Percentiles rank a stretch among this genome's conserved stretches.
phyloP scores from a whole-genome alignment of 1,140 invertebrate genomes.

The Meloidogyne chitwoodi region DNA sequence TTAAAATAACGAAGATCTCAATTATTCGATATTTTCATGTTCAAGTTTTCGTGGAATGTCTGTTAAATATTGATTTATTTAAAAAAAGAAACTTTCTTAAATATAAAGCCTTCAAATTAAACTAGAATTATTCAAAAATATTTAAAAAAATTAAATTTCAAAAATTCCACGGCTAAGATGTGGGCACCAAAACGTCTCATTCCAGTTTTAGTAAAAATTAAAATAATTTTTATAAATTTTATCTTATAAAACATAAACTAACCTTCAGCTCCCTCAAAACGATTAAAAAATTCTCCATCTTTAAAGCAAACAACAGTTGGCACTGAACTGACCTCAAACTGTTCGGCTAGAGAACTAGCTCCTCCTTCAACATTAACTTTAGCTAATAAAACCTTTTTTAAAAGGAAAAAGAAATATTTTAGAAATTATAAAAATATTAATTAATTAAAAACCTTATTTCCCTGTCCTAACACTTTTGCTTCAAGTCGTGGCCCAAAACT shows the following conservation, averaged over 20 bases:
- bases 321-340: conserved; percentile 35
- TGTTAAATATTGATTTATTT: no score
- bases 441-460: conserved; percentile 22
- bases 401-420: background rate
- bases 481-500: conserved; percentile 30
- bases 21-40: no score
- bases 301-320: conserved; percentile 37
- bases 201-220: no score
- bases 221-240: conserved; percentile 16
- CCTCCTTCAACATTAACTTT: conserved; percentile 24
- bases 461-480: conserved; percentile 20
- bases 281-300: conserved; percentile 30
- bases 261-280: conserved; percentile 40
- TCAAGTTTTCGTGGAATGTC: no score
- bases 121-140: no score
- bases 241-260: background rate
- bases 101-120: no score
- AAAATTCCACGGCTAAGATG: no score
- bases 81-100: no score
- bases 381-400: conserved; percentile 29
- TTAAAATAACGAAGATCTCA: no score
- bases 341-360: conserved; percentile 18
- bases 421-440: background rate
- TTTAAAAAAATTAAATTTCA: no score
- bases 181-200: no score